Conservation (phyloP, 1,140 invertebrate species). For the Tetragonula clypearis region DNA sequence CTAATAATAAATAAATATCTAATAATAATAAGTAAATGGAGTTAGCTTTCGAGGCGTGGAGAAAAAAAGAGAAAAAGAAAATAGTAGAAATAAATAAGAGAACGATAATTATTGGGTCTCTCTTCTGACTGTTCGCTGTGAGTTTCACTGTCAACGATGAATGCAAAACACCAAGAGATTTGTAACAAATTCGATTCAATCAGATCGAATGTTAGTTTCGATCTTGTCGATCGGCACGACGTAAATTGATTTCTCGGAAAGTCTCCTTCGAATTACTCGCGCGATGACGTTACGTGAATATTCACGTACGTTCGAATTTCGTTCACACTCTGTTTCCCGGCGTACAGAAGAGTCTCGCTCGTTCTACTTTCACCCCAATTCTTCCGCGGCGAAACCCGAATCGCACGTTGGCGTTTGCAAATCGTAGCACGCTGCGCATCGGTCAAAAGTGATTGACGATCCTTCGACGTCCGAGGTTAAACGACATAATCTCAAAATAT, state of each 20-base stretch:
- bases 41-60: conserved; percentile 36
- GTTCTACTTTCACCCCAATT: conserved; percentile 61
- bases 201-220: too few species aligned
- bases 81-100: conserved; percentile 26
- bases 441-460: neutral
- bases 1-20: too few species aligned
- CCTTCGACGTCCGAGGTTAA: neutral
- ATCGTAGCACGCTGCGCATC: neutral
- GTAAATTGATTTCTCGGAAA: too few species aligned
- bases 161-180: too few species aligned
- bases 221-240: too few species aligned
- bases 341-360: conserved; percentile 31
- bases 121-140: too few species aligned
- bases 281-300: neutral
- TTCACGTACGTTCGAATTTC: conserved; percentile 49
- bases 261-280: too few species aligned
- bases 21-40: conserved; percentile 54
- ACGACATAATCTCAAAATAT: neutral
- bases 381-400: conserved; percentile 43
- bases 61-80: conserved; percentile 13
- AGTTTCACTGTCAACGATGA: too few species aligned
- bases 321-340: conserved; percentile 63
- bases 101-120: neutral
- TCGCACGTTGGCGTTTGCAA: neutral
- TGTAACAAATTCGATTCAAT: too few species aligned